Percentiles rank a stretch among this genome's conserved stretches.
Evolutionary conservation across 2,797 vertebrate genomes (phyloP).

Genomic region (Arvicola amphibius): DNA sequence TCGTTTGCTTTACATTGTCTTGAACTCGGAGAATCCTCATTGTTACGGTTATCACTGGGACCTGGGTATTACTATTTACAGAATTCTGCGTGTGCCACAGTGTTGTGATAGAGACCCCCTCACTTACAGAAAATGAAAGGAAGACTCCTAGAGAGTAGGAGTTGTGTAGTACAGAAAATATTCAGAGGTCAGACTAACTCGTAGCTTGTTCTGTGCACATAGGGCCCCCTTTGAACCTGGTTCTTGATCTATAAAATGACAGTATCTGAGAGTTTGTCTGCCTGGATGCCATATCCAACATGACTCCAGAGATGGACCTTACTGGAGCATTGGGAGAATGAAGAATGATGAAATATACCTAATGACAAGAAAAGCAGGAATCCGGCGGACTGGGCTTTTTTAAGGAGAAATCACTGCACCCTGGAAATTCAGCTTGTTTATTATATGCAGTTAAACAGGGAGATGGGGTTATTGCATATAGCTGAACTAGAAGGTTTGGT

Average conservation of each 20-base stretch:
- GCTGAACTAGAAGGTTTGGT: neutral
- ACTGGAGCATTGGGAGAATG: too few species aligned
- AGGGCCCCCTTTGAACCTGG: neutral
- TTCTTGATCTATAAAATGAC: conserved; percentile 19
- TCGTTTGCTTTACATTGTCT: neutral
- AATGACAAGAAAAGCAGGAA: too few species aligned
- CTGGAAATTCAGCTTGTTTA: neutral
- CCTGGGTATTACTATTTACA: neutral
- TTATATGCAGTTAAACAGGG: neutral
- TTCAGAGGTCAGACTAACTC: neutral
- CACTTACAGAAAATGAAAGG: neutral
- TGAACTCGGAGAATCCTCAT: conserved; percentile 2
- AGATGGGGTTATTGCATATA: too few species aligned
- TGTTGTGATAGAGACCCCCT: neutral
- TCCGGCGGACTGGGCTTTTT: neutral
- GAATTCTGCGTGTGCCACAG: neutral
- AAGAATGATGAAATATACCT: neutral
- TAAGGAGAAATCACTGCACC: neutral
- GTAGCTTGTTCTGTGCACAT: neutral
- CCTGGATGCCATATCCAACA: neutral
- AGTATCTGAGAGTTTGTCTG: neutral
- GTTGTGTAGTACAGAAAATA: neutral
- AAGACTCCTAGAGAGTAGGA: neutral
- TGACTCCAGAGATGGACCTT: neutral
- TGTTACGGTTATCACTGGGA: neutral